phyloP scores from a whole-genome alignment of 1,140 invertebrate genomes.

The Triops longicaudatus region DNA sequence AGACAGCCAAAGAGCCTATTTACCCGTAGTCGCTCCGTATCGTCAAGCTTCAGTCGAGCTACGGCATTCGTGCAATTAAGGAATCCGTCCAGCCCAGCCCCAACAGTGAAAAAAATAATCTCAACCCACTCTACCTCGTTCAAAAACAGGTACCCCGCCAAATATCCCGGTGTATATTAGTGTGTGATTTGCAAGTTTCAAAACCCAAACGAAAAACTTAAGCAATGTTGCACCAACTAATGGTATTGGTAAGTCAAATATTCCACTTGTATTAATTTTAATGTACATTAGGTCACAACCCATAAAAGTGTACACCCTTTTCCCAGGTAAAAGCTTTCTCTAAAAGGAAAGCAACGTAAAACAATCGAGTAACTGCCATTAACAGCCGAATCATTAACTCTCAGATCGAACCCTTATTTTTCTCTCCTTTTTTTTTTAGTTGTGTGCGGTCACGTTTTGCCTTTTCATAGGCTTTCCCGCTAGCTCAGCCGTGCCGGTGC shows the following conservation, averaged over 20 bases:
- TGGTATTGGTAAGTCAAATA: neutral
- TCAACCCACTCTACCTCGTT: neutral
- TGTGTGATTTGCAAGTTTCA: neutral
- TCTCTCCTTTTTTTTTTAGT: neutral
- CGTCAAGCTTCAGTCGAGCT: constrained; percentile 10
- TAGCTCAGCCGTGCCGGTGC: neutral
- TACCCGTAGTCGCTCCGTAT: neutral
- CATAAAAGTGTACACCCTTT: neutral
- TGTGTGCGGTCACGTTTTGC: neutral
- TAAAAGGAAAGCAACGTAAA: neutral
- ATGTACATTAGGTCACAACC: neutral
- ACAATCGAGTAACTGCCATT: neutral
- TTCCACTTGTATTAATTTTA: neutral
- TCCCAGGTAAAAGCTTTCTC: neutral
- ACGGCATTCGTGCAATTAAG: constrained; percentile 12
- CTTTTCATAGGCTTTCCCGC: constrained; percentile 6
- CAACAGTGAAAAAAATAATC: neutral
- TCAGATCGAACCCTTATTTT: neutral
- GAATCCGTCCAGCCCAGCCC: neutral
- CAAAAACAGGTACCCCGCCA: neutral
- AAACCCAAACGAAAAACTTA: neutral
- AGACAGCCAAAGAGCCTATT: neutral
- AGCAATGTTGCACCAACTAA: neutral
- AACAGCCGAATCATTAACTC: neutral
- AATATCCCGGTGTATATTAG: neutral